These are phyloP conservation scores for Thymelicus acteon DNA, from an alignment of 2,888 invertebrate genomes.

Conservation along the genomic window DNA sequence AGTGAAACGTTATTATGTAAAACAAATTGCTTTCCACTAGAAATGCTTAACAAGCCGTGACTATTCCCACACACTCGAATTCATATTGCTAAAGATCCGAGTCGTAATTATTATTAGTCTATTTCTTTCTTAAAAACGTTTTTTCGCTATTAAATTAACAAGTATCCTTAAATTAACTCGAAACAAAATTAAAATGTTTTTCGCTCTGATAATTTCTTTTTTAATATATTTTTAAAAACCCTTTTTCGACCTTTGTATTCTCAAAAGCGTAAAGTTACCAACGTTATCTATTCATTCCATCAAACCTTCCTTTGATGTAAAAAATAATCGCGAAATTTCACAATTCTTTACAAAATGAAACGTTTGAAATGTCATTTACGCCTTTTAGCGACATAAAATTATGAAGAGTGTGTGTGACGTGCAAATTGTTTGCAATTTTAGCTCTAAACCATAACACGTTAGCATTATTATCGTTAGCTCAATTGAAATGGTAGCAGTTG, in stretches of 20 bases:
- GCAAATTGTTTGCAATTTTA: constrained; percentile 12
- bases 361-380: constrained; percentile 1
- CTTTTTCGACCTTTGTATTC: background rate
- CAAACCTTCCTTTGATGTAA: constrained; percentile 1
- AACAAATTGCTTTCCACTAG: no score
- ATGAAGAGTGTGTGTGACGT: constrained; percentile 10
- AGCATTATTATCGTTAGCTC: constrained; percentile 9
- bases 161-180: background rate
- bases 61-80: background rate
- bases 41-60: no score
- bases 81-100: background rate
- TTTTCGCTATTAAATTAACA: background rate
- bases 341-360: constrained; percentile 5
- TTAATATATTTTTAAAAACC: background rate
- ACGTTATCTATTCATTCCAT: constrained; percentile 1
- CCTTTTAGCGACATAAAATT: constrained; percentile 14
- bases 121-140: background rate
- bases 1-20: background rate
- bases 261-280: constrained; percentile 4
- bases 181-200: background rate
- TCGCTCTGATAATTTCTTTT: background rate
- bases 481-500: constrained; percentile 21
- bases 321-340: constrained; percentile 1
- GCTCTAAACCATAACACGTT: constrained; percentile 17
- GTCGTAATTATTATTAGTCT: background rate